These are phyloP conservation scores for Acomys russatus DNA, from an alignment of 2,797 vertebrate species.

Conservation along the genomic window DNA sequence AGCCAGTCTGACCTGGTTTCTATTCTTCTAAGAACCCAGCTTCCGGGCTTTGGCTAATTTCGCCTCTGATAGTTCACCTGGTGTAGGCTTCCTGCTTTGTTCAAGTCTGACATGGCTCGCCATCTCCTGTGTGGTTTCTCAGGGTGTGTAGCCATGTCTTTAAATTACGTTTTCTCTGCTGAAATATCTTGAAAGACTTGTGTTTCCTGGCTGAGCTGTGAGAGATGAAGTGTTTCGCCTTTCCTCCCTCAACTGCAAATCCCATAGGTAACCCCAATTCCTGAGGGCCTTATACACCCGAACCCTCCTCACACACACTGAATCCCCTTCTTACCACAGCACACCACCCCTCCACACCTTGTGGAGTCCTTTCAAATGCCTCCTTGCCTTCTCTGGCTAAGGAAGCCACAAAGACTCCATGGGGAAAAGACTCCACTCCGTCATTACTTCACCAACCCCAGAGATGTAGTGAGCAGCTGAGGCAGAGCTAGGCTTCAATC, in stretches of 20 bases:
- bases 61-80: background rate
- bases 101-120: background rate
- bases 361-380: background rate
- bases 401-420: background rate
- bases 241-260: background rate
- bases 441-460: background rate
- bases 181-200: slow-evolving; percentile 22
- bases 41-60: background rate
- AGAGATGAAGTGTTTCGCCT: background rate
- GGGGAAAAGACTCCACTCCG: background rate
- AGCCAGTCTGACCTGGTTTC: background rate
- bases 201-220: background rate
- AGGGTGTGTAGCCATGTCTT: background rate
- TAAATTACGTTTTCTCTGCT: slow-evolving; percentile 42
- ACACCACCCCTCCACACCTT: background rate
- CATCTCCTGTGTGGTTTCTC: background rate
- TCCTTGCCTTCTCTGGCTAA: background rate
- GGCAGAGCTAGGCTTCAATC: background rate
- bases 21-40: background rate
- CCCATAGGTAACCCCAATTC: background rate
- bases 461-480: background rate
- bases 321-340: background rate
- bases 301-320: background rate
- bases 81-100: background rate
- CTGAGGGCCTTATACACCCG: background rate